Evolutionary conservation across 2,113 vertebrate species (phyloP), one percentile per base, ranked within the genome.

Genomic region (Aleadryas rufinucha): DNA sequence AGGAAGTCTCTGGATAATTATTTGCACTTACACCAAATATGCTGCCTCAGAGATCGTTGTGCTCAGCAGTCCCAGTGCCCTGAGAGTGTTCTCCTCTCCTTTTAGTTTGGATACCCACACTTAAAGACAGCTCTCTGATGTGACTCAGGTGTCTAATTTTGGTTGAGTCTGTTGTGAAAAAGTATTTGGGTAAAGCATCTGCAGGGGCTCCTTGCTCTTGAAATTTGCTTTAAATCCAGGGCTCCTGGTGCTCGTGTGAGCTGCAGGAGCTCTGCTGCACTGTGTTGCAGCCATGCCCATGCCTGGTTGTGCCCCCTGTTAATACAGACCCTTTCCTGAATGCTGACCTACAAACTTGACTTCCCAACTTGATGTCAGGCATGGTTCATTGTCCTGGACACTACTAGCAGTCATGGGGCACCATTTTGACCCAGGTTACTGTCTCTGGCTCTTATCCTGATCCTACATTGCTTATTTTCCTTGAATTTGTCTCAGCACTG

Each of bases 181-280:
- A 90, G 54, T 7, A 39, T 4, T 35, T 68, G 9, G 2, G 4
- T 53, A 8, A 80, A 74, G 3, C 17, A 37, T 28, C 1, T 1
- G 6, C 42, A 33, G 10, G 3, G 13, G 2, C 1, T 53, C 2
- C 6, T 6, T 80, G 4, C 2, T 76, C 16, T 50, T 30, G 4
- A 53, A 41, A 88, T 13, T 6, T 50, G 20, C 1, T 50, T 92
- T 79, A 71, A 42, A 30, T 30, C 9, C 19, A 33, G 18, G 8
- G 14, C 6, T 60, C 21, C 81, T 0, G 1, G 33, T 2, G 2
- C 1, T 59, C 1, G 0, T 45, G 23, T 70, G 41, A 86, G 27
- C 1, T 60, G 6, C 10, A 9, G 37, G 50, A 87, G 3, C 7
- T 54, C 15, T 24, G 10, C 9, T 56, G 17, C 10, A 19, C 18